A percentile compares a stretch with the other conserved stretches of the same genome.
Evolutionary conservation across 2,113 vertebrate species (phyloP).

Genomic region (Paracanthobrama guichenoti): DNA sequence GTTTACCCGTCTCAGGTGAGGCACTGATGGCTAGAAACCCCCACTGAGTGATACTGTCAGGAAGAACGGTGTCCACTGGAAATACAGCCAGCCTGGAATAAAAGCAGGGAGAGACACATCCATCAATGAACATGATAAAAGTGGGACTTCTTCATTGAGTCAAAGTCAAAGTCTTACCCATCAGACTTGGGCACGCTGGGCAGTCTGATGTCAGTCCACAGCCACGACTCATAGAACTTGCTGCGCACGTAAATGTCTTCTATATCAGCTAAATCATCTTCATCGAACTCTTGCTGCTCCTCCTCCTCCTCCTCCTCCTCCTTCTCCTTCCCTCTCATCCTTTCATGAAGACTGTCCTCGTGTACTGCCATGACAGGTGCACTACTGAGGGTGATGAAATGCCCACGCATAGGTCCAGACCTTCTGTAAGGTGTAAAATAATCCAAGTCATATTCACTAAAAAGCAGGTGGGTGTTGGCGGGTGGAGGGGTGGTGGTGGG

Average conservation of each 20-base stretch:
- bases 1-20: slow-evolving; percentile 69
- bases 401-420: too few relatives aligned
- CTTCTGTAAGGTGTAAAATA: fast-evolving
- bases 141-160: background rate
- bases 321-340: too few relatives aligned
- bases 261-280: slow-evolving; percentile 62
- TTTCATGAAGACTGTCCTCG: background rate
- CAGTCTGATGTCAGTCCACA: slow-evolving; percentile 70
- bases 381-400: too few relatives aligned
- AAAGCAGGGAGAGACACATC: too few relatives aligned
- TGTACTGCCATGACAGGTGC: too few relatives aligned
- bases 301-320: background rate
- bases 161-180: slow-evolving; percentile 61
- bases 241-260: slow-evolving; percentile 65
- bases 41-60: slow-evolving; percentile 79
- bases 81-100: slow-evolving; percentile 63
- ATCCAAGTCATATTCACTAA: fast-evolving
- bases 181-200: slow-evolving; percentile 54
- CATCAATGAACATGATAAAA: slow-evolving; percentile 6
- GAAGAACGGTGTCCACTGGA: slow-evolving; percentile 54
- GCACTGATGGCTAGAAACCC: slow-evolving; percentile 72
- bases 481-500: background rate
- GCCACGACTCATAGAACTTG: slow-evolving; percentile 76
- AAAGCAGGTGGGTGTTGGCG: background rate
- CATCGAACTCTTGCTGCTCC: slow-evolving; percentile 22